These are phyloP conservation scores for Phragmatobia fuliginosa DNA, from an alignment of 2,888 invertebrate genomes.

Conservation along the genomic window DNA sequence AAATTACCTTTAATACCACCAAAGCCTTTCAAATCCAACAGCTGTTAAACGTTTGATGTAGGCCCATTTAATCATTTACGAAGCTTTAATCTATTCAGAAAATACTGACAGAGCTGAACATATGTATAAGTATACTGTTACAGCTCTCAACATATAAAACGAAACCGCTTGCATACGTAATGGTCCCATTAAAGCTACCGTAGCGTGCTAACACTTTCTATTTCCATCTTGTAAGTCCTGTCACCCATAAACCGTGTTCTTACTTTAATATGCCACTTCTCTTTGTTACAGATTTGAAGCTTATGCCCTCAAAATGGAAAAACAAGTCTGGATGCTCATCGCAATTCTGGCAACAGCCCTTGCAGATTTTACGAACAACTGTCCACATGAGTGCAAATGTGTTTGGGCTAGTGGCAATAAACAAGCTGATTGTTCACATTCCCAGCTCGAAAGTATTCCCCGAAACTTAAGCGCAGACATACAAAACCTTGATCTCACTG, in stretches of 20 bases:
- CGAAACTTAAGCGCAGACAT: conserved; percentile 90
- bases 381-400: conserved; percentile 91
- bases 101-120: conserved; percentile 43
- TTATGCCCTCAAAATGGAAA: conserved; percentile 69
- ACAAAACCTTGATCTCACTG: conserved; percentile 90
- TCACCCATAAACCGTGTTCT: conserved; percentile 47
- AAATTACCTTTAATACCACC: conserved; percentile 4
- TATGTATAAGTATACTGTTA: conserved; percentile 50
- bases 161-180: conserved; percentile 61
- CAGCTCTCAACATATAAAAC: conserved; percentile 65
- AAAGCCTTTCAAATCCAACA: conserved; percentile 10
- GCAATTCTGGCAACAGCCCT: conserved; percentile 65
- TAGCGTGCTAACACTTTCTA: conserved; percentile 63
- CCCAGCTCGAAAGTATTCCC: conserved; percentile 90
- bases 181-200: conserved; percentile 64
- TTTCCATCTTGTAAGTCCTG: conserved; percentile 44
- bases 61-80: conserved; percentile 34
- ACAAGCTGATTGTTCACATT: conserved; percentile 92
- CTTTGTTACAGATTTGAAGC: conserved; percentile 71
- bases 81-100: conserved; percentile 48
- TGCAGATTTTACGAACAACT: conserved; percentile 87
- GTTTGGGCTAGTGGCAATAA: conserved; percentile 95
- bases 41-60: conserved; percentile 25
- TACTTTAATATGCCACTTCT: conserved; percentile 42
- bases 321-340: conserved; percentile 63